Conservation (phyloP, 2,113 vertebrate species). For the Varanus komodoensis region DNA sequence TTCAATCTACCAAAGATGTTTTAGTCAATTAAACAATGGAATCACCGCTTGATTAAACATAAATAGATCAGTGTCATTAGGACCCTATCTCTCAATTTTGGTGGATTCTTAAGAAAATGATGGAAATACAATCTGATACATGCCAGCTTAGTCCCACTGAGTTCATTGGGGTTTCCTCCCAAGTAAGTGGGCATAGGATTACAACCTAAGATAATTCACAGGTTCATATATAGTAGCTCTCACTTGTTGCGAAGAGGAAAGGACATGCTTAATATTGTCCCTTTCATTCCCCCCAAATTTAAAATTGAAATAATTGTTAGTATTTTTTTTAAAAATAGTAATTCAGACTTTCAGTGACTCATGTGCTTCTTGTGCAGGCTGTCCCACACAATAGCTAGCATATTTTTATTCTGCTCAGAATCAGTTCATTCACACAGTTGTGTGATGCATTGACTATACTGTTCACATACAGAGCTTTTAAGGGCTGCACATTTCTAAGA, state of each 20-base stretch:
- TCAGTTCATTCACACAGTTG: background rate
- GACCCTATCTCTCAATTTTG: background rate
- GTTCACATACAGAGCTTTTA: conserved; percentile 12
- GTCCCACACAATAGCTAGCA: background rate
- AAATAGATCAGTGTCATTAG: too few relatives aligned
- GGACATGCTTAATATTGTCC: background rate
- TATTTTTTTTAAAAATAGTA: background rate
- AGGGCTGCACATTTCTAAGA: conserved; percentile 5
- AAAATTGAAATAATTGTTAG: background rate
- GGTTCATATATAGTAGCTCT: background rate
- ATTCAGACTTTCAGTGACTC: background rate
- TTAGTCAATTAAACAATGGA: background rate
- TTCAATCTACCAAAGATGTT: background rate
- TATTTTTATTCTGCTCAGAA: background rate
- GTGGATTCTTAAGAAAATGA: background rate
- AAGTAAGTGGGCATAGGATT: background rate
- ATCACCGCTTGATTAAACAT: background rate
- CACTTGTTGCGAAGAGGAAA: background rate
- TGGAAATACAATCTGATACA: background rate
- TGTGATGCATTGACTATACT: background rate
- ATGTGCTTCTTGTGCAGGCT: background rate
- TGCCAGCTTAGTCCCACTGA: background rate
- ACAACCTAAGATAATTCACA: background rate
- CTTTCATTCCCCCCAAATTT: background rate
- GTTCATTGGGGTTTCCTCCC: background rate